Conservation (phyloP, 1,140 invertebrate genomes). For the Aporrectodea caliginosa region DNA sequence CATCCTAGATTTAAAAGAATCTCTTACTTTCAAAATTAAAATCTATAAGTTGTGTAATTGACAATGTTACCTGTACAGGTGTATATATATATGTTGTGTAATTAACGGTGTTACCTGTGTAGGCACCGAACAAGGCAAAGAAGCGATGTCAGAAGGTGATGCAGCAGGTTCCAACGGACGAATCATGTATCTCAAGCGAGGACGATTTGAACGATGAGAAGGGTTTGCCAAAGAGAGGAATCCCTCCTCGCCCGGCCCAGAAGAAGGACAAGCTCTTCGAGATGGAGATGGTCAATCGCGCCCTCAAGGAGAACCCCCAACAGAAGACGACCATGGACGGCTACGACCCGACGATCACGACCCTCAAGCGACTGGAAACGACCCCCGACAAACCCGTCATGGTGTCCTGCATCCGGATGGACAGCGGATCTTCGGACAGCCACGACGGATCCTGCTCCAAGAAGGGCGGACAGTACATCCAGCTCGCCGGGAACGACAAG, state of each 20-base stretch:
- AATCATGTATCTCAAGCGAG: slow-evolving; percentile 20
- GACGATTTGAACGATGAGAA: slow-evolving; percentile 16
- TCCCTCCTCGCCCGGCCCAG: not conserved
- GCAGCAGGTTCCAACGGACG: slow-evolving; percentile 20
- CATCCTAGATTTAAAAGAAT: no score
- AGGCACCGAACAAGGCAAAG: slow-evolving; percentile 3
- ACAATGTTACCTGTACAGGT: no score
- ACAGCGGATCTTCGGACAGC: slow-evolving; percentile 8
- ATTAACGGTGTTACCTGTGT: no score
- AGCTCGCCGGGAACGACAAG: slow-evolving; percentile 5
- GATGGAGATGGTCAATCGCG: not conserved
- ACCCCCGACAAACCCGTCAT: slow-evolving; percentile 25
- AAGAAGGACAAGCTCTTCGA: slow-evolving; percentile 18
- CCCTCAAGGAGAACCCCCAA: not conserved
- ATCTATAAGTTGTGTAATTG: no score
- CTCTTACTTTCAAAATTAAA: no score
- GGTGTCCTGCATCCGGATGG: slow-evolving; percentile 18
- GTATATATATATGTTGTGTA: no score
- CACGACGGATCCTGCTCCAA: slow-evolving; percentile 7
- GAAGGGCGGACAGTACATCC: slow-evolving; percentile 18
- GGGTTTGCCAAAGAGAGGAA: not conserved
- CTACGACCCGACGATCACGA: not conserved
- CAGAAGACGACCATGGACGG: not conserved
- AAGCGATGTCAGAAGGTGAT: slow-evolving; percentile 5
- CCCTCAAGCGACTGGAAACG: not conserved